These are phyloP conservation scores for Epinotia nisella DNA, from an alignment of 2,888 invertebrate genomes.

Conservation along the genomic window DNA sequence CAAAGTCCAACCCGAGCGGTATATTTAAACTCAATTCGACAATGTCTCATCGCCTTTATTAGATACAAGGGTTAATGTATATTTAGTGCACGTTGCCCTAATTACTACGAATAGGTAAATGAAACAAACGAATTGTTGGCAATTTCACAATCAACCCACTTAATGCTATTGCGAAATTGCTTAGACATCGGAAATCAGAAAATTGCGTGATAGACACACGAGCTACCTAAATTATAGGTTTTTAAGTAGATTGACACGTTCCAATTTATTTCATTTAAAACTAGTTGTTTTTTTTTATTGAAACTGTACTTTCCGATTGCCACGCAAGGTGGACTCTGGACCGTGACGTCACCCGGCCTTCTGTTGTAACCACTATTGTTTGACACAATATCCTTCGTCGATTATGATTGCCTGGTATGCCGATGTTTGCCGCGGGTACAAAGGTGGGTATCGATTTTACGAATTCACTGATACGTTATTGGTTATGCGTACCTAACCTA, in stretches of 20 bases:
- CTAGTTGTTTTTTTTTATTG: too few species aligned
- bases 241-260: background rate
- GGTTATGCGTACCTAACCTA: too few species aligned
- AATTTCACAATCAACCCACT: conserved; percentile 32
- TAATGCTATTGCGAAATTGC: conserved; percentile 29
- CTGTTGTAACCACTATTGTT: conserved; percentile 58
- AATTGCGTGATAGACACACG: background rate
- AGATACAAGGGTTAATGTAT: conserved; percentile 36
- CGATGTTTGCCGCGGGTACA: conserved; percentile 25
- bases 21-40: conserved; percentile 44
- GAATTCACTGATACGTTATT: background rate
- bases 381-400: conserved; percentile 61
- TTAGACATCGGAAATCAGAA: conserved; percentile 26
- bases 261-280: too few species aligned
- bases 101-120: conserved; percentile 28
- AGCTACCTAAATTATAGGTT: conserved; percentile 7
- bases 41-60: conserved; percentile 39
- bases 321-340: conserved; percentile 61
- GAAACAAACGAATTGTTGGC: conserved; percentile 31
- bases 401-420: conserved; percentile 50
- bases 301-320: conserved; percentile 69
- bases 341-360: conserved; percentile 64
- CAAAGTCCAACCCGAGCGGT: conserved; percentile 71
- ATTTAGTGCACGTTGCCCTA: conserved; percentile 35
- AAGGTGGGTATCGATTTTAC: conserved; percentile 20